Base-by-base conservation (phyloP, 2,797 vertebrate genomes). In the Sarcoramphus papa region DNA sequence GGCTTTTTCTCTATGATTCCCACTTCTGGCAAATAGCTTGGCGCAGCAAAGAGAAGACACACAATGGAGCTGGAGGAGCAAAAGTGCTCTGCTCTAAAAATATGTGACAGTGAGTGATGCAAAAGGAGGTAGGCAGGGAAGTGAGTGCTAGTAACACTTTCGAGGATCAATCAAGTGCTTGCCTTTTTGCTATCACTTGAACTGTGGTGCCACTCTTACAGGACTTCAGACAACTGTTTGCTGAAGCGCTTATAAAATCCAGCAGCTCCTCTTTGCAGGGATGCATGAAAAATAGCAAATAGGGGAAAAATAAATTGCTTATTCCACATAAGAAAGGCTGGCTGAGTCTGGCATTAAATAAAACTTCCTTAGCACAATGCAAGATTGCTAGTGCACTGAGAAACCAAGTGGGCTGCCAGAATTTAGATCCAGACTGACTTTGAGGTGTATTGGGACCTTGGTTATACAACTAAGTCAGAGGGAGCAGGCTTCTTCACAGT, bases 21-120 rank as follows among this genome's bases (percentile, higher is more conserved):
- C 57, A 92, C 54, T 64, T 74, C 88, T 85, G 62, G 67, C 45
- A 93, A 94, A 88, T 20, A 88, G 18, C 22, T 94, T 8, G 1
- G 53, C 78, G 45, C 50, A 93, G 78, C 37, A 94, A 82, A 95
- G 45, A 65, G 51, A 85, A 68, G 43, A 21, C 59, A 54, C n/a
- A 22, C 12, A 63, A 62, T 0, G 0, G 48, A 85, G 41, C 30
- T 65, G 59, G 64, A 92, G 56, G 31, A 94, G 75, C 9, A 22
- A 47, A 90, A 92, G 33, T 35, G 22, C 30, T 89, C 64, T 70
- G 48, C 78, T 92, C 40, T 94, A 89, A 93, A 94, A 95, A 82
- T 87, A 79, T 5, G 30, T 92, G 87, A 81, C 87, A 88, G 53
- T 75, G 78, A 95, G 69, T 74, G 85, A 92, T 75, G 72, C 2